Conservation (phyloP, 2,797 vertebrate species). For the Artibeus lituratus region DNA sequence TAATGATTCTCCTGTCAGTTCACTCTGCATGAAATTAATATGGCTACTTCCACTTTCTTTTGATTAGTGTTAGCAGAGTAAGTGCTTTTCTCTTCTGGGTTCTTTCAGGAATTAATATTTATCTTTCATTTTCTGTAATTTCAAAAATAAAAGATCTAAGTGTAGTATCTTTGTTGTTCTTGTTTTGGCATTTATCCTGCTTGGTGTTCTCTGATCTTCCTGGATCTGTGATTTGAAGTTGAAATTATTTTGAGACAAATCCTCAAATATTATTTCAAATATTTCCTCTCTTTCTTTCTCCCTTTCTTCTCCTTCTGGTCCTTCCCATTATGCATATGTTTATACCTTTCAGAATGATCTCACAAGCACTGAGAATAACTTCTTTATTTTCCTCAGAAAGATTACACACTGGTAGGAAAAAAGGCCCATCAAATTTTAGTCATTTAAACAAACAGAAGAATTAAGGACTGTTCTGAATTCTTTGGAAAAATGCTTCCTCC, state of each 20-base stretch:
- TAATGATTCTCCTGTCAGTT: not conserved
- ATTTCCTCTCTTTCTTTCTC: not conserved
- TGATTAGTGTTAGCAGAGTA: not conserved
- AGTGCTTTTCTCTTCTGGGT: not conserved
- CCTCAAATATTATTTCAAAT: not conserved
- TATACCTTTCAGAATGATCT: not conserved
- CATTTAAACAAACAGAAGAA: not conserved
- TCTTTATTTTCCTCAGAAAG: not conserved
- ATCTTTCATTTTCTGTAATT: not conserved
- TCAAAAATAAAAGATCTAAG: not conserved
- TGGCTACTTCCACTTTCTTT: not conserved
- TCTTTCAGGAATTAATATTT: not conserved
- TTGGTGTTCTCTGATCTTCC: not conserved
- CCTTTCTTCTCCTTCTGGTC: not conserved
- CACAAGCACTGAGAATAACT: not conserved
- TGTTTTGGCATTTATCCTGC: not conserved
- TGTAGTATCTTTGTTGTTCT: not conserved
- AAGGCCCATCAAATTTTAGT: not conserved
- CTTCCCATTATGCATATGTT: not conserved
- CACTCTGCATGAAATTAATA: not conserved
- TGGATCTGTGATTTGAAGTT: not conserved
- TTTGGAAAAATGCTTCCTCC: not conserved
- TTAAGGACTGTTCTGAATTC: not conserved
- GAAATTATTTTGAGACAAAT: not conserved
- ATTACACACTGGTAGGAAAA: not conserved